Conservation (phyloP, 2,888 invertebrate genomes). For the Eremobia ochroleuca region DNA sequence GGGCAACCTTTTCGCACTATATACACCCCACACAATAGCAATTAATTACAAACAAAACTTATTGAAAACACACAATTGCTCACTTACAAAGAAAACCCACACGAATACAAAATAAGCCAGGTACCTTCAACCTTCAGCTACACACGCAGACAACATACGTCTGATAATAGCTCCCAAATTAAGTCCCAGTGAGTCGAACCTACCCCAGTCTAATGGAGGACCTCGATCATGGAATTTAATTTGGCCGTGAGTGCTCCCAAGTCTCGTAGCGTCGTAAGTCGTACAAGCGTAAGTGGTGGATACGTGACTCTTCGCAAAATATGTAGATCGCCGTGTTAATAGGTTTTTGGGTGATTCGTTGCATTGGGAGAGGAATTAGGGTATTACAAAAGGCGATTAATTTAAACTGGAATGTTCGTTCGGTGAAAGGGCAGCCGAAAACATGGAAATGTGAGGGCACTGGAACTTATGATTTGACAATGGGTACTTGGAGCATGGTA, state of each 20-base stretch:
- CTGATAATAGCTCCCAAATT: slow-evolving; percentile 45
- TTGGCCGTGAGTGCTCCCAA: slow-evolving; percentile 45
- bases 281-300: slow-evolving; percentile 6
- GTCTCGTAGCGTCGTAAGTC: slow-evolving; percentile 13
- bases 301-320: slow-evolving; percentile 42
- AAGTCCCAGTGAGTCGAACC: slow-evolving; percentile 27
- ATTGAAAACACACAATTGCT: background rate
- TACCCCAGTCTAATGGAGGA: slow-evolving; percentile 35
- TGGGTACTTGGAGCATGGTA: background rate
- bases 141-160: background rate
- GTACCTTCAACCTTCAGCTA: background rate
- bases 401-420: background rate
- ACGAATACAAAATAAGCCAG: background rate
- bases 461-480: background rate
- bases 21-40: background rate
- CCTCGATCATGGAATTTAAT: slow-evolving; percentile 55
- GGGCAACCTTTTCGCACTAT: background rate
- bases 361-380: background rate
- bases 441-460: background rate
- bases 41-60: background rate
- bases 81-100: background rate
- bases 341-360: background rate
- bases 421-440: background rate
- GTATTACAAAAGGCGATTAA: background rate
- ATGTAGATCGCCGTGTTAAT: slow-evolving; percentile 24